phyloP scores from a whole-genome alignment of 2,113 vertebrate species.

The Lates calcarifer region DNA sequence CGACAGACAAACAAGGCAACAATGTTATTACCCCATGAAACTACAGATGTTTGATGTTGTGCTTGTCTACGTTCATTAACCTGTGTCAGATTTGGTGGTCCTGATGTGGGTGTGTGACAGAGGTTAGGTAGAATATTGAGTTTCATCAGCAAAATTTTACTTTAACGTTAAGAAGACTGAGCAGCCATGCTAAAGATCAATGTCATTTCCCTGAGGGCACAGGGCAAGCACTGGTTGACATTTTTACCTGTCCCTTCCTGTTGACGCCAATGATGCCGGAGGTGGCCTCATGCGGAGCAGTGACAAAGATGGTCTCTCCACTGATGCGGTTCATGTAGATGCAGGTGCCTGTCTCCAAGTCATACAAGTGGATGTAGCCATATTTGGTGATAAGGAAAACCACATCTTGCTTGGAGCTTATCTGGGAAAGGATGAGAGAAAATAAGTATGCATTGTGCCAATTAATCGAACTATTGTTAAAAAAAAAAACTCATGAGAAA shows the following conservation, averaged over 20 bases:
- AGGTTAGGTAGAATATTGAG: background rate
- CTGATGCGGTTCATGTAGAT: constrained; percentile 99
- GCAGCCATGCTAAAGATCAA: background rate
- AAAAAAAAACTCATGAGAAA: background rate
- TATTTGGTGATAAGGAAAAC: constrained; percentile 99
- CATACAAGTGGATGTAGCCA: constrained; percentile 97
- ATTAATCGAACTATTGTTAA: background rate
- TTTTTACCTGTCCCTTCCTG: constrained; percentile 96
- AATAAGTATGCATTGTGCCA: background rate
- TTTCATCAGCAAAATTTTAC: background rate
- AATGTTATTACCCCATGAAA: constrained; percentile 1
- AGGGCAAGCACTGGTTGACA: background rate
- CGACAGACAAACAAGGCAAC: constrained; percentile 44
- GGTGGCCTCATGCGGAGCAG: constrained; percentile 97
- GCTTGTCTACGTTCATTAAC: constrained; percentile 18
- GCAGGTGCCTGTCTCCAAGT: constrained; percentile 97
- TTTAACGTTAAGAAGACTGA: background rate
- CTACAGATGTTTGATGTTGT: constrained; percentile 20
- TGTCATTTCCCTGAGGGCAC: background rate
- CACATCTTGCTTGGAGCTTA: constrained; percentile 96
- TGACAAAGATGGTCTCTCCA: constrained; percentile 98
- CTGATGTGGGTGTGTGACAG: background rate
- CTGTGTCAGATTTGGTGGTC: background rate
- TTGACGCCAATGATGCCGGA: constrained; percentile 99
- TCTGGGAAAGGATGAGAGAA: constrained; percentile 81